These are phyloP conservation scores for Tetramorium alpestre DNA, from an alignment of 1,140 invertebrate species.

Conservation along the genomic window DNA sequence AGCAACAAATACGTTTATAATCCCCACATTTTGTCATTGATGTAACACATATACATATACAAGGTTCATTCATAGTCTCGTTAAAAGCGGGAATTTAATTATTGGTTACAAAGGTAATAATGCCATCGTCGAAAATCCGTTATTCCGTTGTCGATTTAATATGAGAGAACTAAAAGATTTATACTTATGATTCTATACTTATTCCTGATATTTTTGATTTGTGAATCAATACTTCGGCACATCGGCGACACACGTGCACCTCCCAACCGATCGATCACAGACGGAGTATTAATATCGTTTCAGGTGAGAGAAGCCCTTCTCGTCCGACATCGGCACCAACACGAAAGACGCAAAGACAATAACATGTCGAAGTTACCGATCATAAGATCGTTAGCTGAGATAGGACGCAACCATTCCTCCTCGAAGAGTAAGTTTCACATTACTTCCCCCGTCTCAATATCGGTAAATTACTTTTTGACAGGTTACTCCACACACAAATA, in stretches of 20 bases:
- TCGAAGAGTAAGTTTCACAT: slow-evolving; percentile 94
- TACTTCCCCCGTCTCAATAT: background rate
- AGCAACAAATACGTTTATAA: background rate
- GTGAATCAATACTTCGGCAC: background rate
- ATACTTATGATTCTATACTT: background rate
- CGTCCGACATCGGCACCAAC: slow-evolving; percentile 97
- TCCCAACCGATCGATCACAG: background rate
- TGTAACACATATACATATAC: background rate
- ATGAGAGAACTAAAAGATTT: background rate
- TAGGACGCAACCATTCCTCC: slow-evolving; percentile 97
- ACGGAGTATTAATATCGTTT: slow-evolving; percentile 53
- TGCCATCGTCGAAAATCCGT: background rate
- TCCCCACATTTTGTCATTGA: background rate
- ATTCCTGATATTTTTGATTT: slow-evolving; percentile 21
- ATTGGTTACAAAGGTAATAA: background rate
- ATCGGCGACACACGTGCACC: background rate
- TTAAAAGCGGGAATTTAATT: background rate
- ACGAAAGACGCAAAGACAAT: slow-evolving; percentile 93
- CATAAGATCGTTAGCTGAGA: slow-evolving; percentile 98
- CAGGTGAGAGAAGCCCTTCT: slow-evolving; percentile 94
- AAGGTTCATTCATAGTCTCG: background rate
- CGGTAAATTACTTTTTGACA: slow-evolving; percentile 35
- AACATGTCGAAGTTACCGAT: slow-evolving; percentile 95
- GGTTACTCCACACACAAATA: slow-evolving; percentile 21
- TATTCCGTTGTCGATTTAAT: background rate